These are phyloP conservation scores for Lethrus apterus DNA, from an alignment of 1,140 invertebrate species.

Conservation along the genomic window DNA sequence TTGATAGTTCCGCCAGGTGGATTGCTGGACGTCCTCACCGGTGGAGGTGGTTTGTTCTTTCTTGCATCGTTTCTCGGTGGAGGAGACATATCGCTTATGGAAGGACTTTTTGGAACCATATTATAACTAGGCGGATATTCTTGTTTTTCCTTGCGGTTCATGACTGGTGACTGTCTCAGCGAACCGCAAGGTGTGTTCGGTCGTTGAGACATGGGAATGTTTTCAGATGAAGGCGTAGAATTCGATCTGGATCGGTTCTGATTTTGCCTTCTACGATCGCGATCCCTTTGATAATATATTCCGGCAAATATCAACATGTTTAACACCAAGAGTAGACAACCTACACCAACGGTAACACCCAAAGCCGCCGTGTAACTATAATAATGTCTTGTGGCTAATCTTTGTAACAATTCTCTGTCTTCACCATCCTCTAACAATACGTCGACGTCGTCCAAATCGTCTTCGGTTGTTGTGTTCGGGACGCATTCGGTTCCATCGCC, in stretches of 20 bases:
- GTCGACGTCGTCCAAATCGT: conserved; percentile 21
- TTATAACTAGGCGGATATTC: conserved; percentile 46
- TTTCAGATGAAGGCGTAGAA: conserved; percentile 30
- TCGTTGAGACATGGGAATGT: conserved; percentile 43
- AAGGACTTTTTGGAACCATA: conserved; percentile 33
- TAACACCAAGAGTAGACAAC: conserved; percentile 75
- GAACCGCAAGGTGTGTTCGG: conserved; percentile 31
- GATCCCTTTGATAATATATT: conserved; percentile 75
- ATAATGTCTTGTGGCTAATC: conserved; percentile 49
- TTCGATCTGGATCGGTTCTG: conserved; percentile 21
- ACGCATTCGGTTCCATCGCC: conserved; percentile 38
- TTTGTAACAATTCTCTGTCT: conserved; percentile 46
- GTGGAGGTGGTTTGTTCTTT: conserved; percentile 30
- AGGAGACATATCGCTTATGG: conserved; percentile 18
- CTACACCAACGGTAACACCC: conserved; percentile 83
- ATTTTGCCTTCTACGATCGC: conserved; percentile 41
- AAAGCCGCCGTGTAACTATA: conserved; percentile 72
- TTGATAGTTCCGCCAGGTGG: conserved; percentile 46
- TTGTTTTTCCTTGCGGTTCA: conserved; percentile 31
- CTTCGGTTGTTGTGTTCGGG: conserved; percentile 37
- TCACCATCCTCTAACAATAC: conserved; percentile 39
- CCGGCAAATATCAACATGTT: conserved; percentile 84
- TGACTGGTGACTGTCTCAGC: conserved; percentile 29
- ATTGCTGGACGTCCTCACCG: conserved; percentile 39
- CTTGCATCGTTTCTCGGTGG: conserved; percentile 23